phyloP scores from a whole-genome alignment of 1,140 invertebrate species.

The Nasonia giraulti region DNA sequence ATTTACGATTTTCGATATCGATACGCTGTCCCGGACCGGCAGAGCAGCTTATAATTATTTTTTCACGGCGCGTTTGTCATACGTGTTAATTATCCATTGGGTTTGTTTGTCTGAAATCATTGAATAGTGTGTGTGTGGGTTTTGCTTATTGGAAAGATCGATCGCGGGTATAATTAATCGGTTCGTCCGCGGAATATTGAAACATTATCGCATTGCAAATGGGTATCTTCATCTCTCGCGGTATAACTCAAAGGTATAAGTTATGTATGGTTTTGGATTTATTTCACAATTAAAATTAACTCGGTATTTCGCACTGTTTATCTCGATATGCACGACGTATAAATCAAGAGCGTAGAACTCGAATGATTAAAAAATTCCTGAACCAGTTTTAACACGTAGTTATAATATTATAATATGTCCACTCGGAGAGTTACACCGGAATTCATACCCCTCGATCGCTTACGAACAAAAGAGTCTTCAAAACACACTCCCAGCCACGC shows the following conservation, averaged over 20 bases:
- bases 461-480: neutral
- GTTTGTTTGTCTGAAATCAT: constrained; percentile 31
- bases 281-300: neutral
- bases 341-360: neutral
- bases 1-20: constrained; percentile 47
- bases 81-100: constrained; percentile 32
- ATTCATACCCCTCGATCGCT: neutral
- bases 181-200: neutral
- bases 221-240: neutral
- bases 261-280: neutral
- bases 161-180: neutral
- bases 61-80: constrained; percentile 40
- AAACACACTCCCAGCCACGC: neutral
- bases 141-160: neutral
- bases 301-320: neutral
- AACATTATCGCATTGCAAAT: neutral
- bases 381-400: neutral
- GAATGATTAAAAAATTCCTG: neutral
- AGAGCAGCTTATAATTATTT: constrained; percentile 42
- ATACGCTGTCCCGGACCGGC: neutral
- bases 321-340: neutral
- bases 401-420: neutral
- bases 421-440: neutral
- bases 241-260: neutral
- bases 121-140: neutral